These are phyloP conservation scores for Ranitomeya imitator DNA, from an alignment of 2,113 vertebrate species.

Conservation along the genomic window DNA sequence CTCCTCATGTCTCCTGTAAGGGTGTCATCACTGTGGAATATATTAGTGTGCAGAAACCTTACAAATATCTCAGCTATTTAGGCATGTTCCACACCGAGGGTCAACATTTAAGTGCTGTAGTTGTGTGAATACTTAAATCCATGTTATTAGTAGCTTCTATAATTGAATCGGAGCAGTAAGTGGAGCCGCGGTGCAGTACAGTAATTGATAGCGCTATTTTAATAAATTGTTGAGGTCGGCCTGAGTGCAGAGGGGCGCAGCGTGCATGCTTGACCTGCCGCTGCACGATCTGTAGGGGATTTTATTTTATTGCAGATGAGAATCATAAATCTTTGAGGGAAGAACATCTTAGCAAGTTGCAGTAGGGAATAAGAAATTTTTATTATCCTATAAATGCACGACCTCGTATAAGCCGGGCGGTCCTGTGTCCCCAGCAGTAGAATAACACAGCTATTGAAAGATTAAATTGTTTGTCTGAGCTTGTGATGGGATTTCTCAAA, in stretches of 20 bases:
- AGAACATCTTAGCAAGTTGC: conserved; percentile 17
- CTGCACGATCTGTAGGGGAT: not conserved
- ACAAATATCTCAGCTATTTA: not conserved
- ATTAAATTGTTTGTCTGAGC: conserved; percentile 31
- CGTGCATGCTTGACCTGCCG: conserved; percentile 27
- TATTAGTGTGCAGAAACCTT: not conserved
- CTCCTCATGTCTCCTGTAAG: not conserved
- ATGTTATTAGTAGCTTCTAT: not conserved
- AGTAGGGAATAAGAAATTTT: conserved; percentile 29
- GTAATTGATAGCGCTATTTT: conserved; percentile 37
- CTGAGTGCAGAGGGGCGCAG: conserved; percentile 10
- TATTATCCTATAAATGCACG: conserved; percentile 8
- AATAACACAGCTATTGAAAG: conserved; percentile 43
- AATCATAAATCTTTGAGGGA: conserved; percentile 16
- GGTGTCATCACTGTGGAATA: conserved; percentile 7
- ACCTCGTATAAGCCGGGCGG: conserved; percentile 10
- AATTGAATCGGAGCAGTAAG: conserved; percentile 23
- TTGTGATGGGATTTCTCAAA: conserved; percentile 18
- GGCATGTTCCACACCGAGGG: not conserved
- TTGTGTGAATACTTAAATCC: conserved; percentile 9
- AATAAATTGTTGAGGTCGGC: conserved; percentile 24
- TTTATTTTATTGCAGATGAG: conserved; percentile 42
- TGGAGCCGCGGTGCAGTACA: conserved; percentile 5
- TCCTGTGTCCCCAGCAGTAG: conserved; percentile 16
- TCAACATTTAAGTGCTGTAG: conserved; percentile 2